Percentiles rank a stretch among this genome's conserved stretches.
phyloP scores from a whole-genome alignment of 2,888 invertebrate species.

The Drosophila emarginata region DNA sequence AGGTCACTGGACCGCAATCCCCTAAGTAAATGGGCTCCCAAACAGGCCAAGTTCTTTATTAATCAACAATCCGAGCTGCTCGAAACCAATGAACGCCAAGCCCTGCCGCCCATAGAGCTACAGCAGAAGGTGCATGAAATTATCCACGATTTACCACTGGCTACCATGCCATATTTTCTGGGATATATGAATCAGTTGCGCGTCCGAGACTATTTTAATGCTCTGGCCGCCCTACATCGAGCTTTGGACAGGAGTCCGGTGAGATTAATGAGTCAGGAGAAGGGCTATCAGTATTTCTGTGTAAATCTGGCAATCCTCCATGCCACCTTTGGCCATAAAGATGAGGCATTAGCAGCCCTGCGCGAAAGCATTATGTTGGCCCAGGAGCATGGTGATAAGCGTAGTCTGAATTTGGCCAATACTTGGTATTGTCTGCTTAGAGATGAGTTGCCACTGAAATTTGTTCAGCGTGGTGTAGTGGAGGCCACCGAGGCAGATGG shows the following conservation, averaged over 20 bases:
- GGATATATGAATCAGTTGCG: conserved; percentile 95
- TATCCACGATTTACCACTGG: conserved; percentile 80
- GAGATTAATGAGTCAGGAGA: conserved; percentile 88
- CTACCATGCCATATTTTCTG: conserved; percentile 87
- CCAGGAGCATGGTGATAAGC: conserved; percentile 93
- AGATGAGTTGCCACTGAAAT: conserved; percentile 70
- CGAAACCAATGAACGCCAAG: conserved; percentile 91
- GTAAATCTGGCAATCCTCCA: conserved; percentile 95
- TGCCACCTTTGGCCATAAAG: conserved; percentile 89
- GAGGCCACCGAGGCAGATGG: conserved; percentile 83
- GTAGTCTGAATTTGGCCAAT: conserved; percentile 92
- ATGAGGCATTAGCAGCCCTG: conserved; percentile 91
- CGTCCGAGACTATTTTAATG: conserved; percentile 90
- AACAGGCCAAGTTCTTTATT: conserved; percentile 94
- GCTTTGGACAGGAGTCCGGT: conserved; percentile 89
- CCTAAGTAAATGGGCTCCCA: conserved; percentile 90
- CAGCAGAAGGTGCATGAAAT: conserved; percentile 85
- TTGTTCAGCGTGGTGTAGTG: conserved; percentile 80
- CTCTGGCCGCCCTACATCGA: conserved; percentile 83
- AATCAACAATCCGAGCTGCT: conserved; percentile 92
- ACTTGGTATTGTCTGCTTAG: conserved; percentile 89
- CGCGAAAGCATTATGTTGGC: conserved; percentile 93
- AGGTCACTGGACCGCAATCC: conserved; percentile 69
- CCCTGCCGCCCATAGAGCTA: conserved; percentile 89
- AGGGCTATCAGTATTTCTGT: conserved; percentile 92